Evolutionary conservation across 2,113 vertebrate genomes (phyloP), one percentile per base, ranked within the genome.

Genomic region (Arenaria interpres): DNA sequence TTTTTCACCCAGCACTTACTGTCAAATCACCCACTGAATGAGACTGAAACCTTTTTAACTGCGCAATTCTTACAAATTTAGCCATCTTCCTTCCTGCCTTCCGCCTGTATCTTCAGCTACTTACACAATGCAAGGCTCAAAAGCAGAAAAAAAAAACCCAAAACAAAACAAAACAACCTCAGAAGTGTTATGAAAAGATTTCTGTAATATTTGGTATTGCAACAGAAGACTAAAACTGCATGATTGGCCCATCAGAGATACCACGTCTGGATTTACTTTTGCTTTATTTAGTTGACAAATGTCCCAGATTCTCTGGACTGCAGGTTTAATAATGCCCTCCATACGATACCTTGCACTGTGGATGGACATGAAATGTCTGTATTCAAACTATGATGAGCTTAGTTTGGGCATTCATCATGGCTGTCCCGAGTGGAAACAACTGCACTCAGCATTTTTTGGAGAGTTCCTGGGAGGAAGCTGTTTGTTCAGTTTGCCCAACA

Each of bases 301-400:
- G 1, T 43, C 46, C 30, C 80, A 63, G 41, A 12, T 33, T 71
- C 46, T 74, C 51, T 45, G 37, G 56, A 72, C n/a, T 35, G 35
- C 50, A 22, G 4, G 23, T 78, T 82, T 30, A 56, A 1, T 16
- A 39, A 62, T 0, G 2, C 16, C 32, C 10, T 86, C 57, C 21
- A 53, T 45, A 9, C 0, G 1, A 39, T 5, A 20, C 27, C 22
- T 57, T 33, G 12, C 37, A 22, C 1, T 7, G 24, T 35, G 53
- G 10, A 39, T 30, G 25, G 30, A 71, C 30, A 15, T 4, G 4
- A 71, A 66, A 27, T 3, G 2, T 35, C 73, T 45, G 24, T 30
- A 22, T 50, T 54, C 19, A 54, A 41, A 54, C 28, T 41, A 16
- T 1, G 2, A 15, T 23, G 28, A 66, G 33, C 43, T 90, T 33